phyloP scores from a whole-genome alignment of 2,888 invertebrate species.

The Caenorhabditis plicata region DNA sequence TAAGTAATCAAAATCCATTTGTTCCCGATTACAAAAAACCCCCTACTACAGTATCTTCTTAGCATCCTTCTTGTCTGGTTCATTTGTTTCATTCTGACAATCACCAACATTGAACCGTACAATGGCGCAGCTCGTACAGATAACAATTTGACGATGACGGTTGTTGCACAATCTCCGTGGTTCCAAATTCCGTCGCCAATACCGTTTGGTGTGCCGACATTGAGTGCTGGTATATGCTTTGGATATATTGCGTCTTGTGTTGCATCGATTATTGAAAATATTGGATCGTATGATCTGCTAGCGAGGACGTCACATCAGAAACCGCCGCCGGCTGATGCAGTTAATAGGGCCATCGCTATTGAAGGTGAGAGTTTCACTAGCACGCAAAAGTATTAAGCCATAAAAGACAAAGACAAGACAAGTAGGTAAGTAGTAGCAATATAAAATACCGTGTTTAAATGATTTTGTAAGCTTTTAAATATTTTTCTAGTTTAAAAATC shows the following conservation, averaged over 20 bases:
- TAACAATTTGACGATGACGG: conserved; percentile 46
- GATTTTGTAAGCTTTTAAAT: too few species aligned
- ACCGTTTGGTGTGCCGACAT: conserved; percentile 49
- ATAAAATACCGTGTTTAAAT: too few species aligned
- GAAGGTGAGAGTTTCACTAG: too few species aligned
- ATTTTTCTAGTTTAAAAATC: too few species aligned
- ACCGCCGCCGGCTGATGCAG: conserved; percentile 47
- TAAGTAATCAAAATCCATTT: conserved; percentile 10
- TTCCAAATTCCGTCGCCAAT: conserved; percentile 58
- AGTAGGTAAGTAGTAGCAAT: too few species aligned
- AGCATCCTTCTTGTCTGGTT: conserved; percentile 50
- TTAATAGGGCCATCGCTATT: conserved; percentile 56
- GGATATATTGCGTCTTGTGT: conserved; percentile 54
- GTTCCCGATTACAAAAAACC: too few species aligned
- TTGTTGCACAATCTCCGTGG: conserved; percentile 49
- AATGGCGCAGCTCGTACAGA: conserved; percentile 49
- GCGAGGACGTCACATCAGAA: conserved; percentile 50
- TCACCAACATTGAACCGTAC: conserved; percentile 44
- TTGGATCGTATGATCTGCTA: conserved; percentile 41
- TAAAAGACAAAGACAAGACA: too few species aligned
- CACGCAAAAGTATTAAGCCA: too few species aligned
- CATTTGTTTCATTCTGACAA: conserved; percentile 49
- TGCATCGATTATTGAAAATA: conserved; percentile 52
- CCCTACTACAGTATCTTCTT: conserved; percentile 46
- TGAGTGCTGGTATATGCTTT: conserved; percentile 48